Evolutionary conservation across 2,113 vertebrate species (phyloP), one percentile per base, ranked within the genome.

Genomic region (Typhlomys cinereus): DNA sequence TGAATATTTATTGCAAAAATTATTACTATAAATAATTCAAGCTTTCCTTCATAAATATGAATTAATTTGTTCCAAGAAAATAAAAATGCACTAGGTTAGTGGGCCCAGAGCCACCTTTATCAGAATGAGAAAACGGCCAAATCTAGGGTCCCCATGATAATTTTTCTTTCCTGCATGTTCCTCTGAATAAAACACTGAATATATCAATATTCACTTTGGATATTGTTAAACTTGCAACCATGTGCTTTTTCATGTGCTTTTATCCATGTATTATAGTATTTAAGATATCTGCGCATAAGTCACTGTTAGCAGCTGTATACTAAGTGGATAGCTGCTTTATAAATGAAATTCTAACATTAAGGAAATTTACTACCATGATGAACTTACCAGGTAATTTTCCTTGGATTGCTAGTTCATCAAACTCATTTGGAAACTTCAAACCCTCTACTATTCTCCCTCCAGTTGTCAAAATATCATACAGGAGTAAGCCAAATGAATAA

Each of bases 361-460:
- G 80, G 69, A 88, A 91, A 69, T 29, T 25, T 44, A 31, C 27
- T 82, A 89, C 59, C 67, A 54, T 64, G 3, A n/a, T 75, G 85
- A 82, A 90, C 89, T 96, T 97, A 99, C 99, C 99, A 95, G 99
- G 99, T 82, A 99, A 97, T 94, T 99, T 99, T 79, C 99, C 99
- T 94, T 99, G 98, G 94, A 99, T 98, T 36, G 99, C 99, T 48
- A 99, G 94, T 97, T 99, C 99, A 95, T 99, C 99, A 97, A 99
- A 99, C 96, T 99, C 99, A 95, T 99, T 99, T 97, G 99, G 99
- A 98, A 99, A 99, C 97, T 99, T 99, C 97, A 99, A 96, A 36
- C 99, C 99, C 82, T 99, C 99, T n/a, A 97, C 98, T 97, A 99
- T 99, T 91, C 99, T 98, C 76, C 99, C 97, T 8, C 99, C 99